Evolutionary conservation across 2,888 invertebrate genomes (phyloP), one percentile per base, ranked within the genome.

Genomic region (Ischnura elegans): DNA sequence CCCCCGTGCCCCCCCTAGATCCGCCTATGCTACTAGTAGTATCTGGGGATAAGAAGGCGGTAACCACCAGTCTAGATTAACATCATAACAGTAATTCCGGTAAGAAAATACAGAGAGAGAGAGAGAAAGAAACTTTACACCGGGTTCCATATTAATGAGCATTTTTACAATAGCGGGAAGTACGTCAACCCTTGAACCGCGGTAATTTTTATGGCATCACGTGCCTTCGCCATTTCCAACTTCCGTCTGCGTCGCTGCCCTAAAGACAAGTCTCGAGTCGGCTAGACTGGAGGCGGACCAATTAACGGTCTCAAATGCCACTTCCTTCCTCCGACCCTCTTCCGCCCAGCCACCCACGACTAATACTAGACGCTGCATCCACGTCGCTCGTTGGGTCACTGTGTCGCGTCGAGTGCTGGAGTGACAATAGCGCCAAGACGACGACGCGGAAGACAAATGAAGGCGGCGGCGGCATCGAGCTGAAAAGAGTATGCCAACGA

Each of bases 241-340:
- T 76, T 76, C 10, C 76, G 76, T 76, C 36, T 25, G 76, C 76
- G 76, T 76, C 76, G 16, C 76, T 36, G 29, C 36, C 13, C 76
- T 36, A 76, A n/a, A 76, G 76, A 76, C 76, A 6, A n/a, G 76
- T 36, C 76, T 25, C 76, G 8, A 76, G 29, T 76, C 36, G 76
- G 36, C 76, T 10, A 76, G 76, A 76, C 76, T 76, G 8, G 76
- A 36, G 51, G 87, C 87, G 51, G 19, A 42, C 87, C 87, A 87
- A 87, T 87, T 87, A 87, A 42, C 55, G 55, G 87, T 55, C 55
- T 76, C 76, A 76, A 76, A 76, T 76, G 36, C 76, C 86, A 46
- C 46, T 46, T 86, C 86, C 86, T 46, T 36, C 19, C 29, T 46
- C 47, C 16, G n/a, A n/a, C 55, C 29, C 51, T 55, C 8, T 0